Evolutionary conservation across 2,888 invertebrate genomes (phyloP).

Genomic region (Proisotoma minuta): DNA sequence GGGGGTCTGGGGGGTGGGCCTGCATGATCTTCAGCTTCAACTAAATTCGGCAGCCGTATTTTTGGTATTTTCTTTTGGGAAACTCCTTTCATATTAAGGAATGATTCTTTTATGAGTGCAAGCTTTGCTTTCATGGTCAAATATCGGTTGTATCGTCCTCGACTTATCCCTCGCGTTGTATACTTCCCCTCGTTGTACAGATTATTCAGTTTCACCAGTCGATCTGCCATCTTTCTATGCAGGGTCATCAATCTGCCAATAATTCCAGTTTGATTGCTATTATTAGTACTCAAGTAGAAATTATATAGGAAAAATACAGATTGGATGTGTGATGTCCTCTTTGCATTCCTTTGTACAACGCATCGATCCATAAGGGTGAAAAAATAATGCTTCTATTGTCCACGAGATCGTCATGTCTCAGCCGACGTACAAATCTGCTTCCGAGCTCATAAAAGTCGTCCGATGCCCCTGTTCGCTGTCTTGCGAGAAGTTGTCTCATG

Average conservation of each 20-base stretch:
- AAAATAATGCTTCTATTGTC: constrained; percentile 30
- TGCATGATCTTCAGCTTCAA: neutral
- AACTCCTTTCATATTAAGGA: constrained; percentile 22
- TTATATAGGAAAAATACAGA: constrained; percentile 22
- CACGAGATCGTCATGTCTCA: constrained; percentile 43
- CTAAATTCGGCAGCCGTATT: neutral
- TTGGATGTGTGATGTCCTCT: constrained; percentile 36
- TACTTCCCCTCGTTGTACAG: constrained; percentile 26
- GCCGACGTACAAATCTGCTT: constrained; percentile 32
- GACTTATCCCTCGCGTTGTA: constrained; percentile 24
- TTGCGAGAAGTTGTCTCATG: constrained; percentile 39
- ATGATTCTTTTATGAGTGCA: constrained; percentile 35
- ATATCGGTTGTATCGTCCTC: constrained; percentile 39
- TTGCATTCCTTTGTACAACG: constrained; percentile 31
- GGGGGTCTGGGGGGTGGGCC: neutral
- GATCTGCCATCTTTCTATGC: constrained; percentile 41
- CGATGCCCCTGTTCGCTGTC: constrained; percentile 30
- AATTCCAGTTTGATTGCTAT: neutral
- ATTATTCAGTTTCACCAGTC: constrained; percentile 26
- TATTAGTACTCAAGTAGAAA: neutral
- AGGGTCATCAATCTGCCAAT: constrained; percentile 37
- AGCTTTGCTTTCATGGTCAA: constrained; percentile 38
- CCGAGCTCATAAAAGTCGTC: constrained; percentile 41
- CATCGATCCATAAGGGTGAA: constrained; percentile 44
- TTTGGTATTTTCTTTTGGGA: neutral